phyloP scores from a whole-genome alignment of 1,140 invertebrate genomes.

The Lepidurus apus region DNA sequence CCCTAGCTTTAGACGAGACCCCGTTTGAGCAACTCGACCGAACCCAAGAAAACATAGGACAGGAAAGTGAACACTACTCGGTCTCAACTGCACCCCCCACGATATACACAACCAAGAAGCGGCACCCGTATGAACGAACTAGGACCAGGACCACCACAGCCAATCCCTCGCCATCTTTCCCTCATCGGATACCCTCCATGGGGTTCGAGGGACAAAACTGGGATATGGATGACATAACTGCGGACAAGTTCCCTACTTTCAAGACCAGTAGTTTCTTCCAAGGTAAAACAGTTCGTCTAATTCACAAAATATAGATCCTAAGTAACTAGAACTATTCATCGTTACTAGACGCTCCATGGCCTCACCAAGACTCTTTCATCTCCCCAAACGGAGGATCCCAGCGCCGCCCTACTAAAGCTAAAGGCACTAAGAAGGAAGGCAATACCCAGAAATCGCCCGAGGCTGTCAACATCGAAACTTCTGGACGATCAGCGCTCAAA shows the following conservation, averaged over 20 bases:
- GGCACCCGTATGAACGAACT: background rate
- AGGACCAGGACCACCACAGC: background rate
- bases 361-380: background rate
- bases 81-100: background rate
- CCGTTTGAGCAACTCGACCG: background rate
- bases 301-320: background rate
- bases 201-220: background rate
- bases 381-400: background rate
- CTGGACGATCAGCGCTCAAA: background rate
- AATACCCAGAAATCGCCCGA: background rate
- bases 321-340: background rate
- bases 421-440: background rate
- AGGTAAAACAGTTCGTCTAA: background rate
- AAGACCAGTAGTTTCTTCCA: background rate
- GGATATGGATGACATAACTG: background rate
- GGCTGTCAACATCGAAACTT: background rate
- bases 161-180: background rate
- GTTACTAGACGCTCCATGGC: background rate
- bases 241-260: background rate
- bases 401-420: background rate
- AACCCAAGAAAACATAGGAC: background rate
- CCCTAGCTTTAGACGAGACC: background rate
- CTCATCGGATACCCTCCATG: background rate
- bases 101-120: background rate
- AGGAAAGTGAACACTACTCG: background rate